Evolutionary conservation across 2,797 vertebrate species (phyloP).

Genomic region (Sphaeramia orbicularis): DNA sequence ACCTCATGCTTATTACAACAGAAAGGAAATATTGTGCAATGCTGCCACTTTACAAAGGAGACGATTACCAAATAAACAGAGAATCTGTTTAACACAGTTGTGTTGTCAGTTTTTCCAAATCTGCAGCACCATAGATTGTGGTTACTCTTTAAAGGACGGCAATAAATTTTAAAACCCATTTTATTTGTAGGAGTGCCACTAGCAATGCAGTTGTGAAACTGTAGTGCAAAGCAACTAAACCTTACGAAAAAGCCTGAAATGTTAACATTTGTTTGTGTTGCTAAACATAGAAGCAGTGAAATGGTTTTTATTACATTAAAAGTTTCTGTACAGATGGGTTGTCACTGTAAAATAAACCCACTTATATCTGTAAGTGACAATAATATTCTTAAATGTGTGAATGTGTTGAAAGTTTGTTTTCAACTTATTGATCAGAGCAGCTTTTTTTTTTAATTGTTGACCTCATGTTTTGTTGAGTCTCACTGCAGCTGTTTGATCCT

Average conservation of each 20-base stretch:
- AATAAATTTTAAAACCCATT: background rate
- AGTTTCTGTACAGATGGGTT: too few species aligned
- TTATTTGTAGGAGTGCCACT: background rate
- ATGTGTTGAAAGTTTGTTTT: too few species aligned
- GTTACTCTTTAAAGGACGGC: background rate
- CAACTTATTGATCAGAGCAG: too few species aligned
- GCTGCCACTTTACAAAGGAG: background rate
- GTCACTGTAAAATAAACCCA: too few species aligned
- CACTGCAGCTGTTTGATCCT: background rate
- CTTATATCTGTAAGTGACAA: too few species aligned
- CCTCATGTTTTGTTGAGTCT: background rate
- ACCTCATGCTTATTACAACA: background rate
- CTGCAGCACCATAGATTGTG: background rate
- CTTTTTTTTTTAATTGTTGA: background rate
- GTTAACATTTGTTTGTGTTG: too few species aligned
- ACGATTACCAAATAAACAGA: conserved; percentile 1
- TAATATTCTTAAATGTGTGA: too few species aligned
- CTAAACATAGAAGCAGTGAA: too few species aligned
- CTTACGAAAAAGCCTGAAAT: too few species aligned
- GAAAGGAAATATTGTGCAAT: background rate
- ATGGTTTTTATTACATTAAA: too few species aligned
- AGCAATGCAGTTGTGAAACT: background rate
- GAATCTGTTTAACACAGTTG: background rate
- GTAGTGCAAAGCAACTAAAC: background rate
- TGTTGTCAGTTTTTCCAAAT: background rate